Percentiles rank a stretch among this genome's conserved stretches.
Evolutionary conservation across 2,113 vertebrate species (phyloP).

Genomic region (Bombycilla garrulus): DNA sequence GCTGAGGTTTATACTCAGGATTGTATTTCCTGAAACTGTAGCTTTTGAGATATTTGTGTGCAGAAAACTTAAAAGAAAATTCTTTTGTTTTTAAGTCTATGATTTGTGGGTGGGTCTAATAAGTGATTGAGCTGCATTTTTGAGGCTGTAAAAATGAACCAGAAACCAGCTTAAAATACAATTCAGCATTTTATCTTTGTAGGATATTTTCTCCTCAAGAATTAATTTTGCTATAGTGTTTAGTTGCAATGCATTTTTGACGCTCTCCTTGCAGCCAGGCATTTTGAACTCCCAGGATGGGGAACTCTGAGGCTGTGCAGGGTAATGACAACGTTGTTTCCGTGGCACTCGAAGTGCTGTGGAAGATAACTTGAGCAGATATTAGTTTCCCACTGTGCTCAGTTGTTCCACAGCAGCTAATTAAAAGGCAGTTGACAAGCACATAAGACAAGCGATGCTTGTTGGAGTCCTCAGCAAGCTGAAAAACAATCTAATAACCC

Average conservation of each 20-base stretch:
- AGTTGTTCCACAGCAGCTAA: slow-evolving; percentile 58
- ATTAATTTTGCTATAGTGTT: neutral
- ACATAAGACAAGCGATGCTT: slow-evolving; percentile 41
- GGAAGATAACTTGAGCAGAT: slow-evolving; percentile 53
- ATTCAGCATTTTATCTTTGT: neutral
- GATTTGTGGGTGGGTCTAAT: neutral
- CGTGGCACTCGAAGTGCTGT: neutral
- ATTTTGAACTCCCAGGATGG: neutral
- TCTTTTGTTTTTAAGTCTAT: neutral
- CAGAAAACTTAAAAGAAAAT: neutral
- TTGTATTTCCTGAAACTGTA: neutral
- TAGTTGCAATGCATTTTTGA: neutral
- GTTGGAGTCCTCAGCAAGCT: slow-evolving; percentile 44
- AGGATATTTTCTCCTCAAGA: neutral
- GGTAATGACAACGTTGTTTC: slow-evolving; percentile 16
- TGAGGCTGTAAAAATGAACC: neutral
- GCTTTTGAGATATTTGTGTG: neutral
- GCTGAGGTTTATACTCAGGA: neutral
- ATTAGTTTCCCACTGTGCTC: slow-evolving; percentile 63
- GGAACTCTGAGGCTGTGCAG: neutral
- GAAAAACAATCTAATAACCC: slow-evolving; percentile 55
- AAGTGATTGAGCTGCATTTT: neutral
- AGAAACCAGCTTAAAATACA: neutral
- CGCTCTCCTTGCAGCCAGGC: neutral
- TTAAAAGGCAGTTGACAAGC: slow-evolving; percentile 66